phyloP scores from a whole-genome alignment of 2,113 vertebrate species.

The Muntiacus muntjak region DNA sequence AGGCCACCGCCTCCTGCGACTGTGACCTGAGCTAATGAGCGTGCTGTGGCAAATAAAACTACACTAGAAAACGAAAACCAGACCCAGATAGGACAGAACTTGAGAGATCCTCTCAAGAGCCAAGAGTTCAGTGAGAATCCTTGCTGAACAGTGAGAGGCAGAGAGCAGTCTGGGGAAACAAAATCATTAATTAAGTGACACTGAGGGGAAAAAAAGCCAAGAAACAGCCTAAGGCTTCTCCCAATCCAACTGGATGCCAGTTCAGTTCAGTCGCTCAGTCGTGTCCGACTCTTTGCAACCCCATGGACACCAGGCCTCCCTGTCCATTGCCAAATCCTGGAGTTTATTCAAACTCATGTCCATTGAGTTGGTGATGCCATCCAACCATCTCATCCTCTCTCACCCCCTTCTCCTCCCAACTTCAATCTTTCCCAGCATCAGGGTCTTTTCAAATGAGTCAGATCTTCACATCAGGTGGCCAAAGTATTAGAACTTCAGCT shows the following conservation, averaged over 20 bases:
- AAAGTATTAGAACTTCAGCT: neutral
- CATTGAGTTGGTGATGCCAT: neutral
- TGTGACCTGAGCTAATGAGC: neutral
- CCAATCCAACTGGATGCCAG: neutral
- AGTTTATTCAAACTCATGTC: neutral
- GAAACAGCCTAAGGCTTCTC: neutral
- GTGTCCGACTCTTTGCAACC: fast-evolving
- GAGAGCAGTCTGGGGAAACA: neutral
- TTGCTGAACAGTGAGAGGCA: neutral
- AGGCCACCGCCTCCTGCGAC: neutral
- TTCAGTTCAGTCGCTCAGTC: neutral
- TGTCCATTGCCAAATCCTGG: neutral
- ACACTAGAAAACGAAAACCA: slow-evolving; percentile 24
- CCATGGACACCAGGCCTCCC: neutral
- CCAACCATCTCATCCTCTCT: neutral
- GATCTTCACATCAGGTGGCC: neutral
- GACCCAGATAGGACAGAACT: slow-evolving; percentile 42
- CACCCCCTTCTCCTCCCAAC: fast-evolving
- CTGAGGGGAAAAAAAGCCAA: neutral
- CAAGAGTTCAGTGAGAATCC: neutral
- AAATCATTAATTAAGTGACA: neutral
- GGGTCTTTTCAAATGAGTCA: neutral
- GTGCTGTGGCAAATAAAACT: neutral
- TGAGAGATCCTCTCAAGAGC: neutral
- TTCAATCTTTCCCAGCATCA: neutral